phyloP scores from a whole-genome alignment of 2,113 vertebrate genomes.

The Sinocyclocheilus anophthalmus region DNA sequence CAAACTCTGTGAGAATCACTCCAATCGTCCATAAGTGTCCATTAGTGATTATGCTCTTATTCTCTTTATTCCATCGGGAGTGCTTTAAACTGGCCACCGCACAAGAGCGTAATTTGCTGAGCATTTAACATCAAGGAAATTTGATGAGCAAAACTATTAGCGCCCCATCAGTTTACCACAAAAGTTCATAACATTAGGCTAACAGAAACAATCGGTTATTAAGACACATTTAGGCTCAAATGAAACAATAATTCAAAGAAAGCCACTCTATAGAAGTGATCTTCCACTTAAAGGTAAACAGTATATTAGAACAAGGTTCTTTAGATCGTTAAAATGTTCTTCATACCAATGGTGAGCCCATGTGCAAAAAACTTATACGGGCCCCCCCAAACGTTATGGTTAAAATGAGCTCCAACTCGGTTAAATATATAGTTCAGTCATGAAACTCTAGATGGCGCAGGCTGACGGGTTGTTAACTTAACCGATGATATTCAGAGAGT shows the following conservation, averaged over 20 bases:
- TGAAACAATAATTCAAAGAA: not conserved
- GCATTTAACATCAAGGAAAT: not conserved
- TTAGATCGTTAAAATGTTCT: too few relatives aligned
- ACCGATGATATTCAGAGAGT: too few relatives aligned
- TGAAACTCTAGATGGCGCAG: too few relatives aligned
- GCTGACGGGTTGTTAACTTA: too few relatives aligned
- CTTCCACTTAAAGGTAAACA: not conserved
- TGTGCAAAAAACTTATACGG: too few relatives aligned
- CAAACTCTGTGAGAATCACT: not conserved
- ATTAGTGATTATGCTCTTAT: conserved; percentile 3
- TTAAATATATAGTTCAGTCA: too few relatives aligned
- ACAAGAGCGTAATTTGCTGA: not conserved
- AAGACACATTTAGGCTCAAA: not conserved
- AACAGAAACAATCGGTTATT: not conserved
- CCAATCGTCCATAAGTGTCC: conserved; percentile 2
- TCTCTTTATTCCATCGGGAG: not conserved
- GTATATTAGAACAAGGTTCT: too few relatives aligned
- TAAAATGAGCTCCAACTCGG: too few relatives aligned
- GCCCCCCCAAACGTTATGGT: too few relatives aligned
- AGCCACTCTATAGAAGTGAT: not conserved
- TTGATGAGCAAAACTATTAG: conserved; percentile 18
- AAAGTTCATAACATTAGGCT: conserved; percentile 4
- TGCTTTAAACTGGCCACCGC: not conserved
- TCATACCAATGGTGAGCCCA: too few relatives aligned
- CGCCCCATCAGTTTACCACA: not conserved